Conservation (phyloP, 2,888 invertebrate species). For the Lepidochitona cinerea region DNA sequence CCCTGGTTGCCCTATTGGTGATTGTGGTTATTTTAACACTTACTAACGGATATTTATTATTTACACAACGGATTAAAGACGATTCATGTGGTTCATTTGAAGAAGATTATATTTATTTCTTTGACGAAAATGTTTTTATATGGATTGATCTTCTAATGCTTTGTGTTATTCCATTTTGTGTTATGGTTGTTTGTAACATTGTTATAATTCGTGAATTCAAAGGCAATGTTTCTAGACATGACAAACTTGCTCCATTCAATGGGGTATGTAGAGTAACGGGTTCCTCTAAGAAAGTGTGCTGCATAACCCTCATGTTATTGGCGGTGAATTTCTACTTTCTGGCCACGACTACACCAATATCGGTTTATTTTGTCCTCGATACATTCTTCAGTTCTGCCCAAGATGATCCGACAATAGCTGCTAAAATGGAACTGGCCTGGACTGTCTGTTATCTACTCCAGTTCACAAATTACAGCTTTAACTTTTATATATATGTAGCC, state of each 20-base stretch:
- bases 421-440: slow-evolving; percentile 32
- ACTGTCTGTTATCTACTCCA: slow-evolving; percentile 34
- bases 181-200: slow-evolving; percentile 38
- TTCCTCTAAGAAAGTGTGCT: background rate
- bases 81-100: slow-evolving; percentile 34
- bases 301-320: slow-evolving; percentile 42
- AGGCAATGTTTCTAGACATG: slow-evolving; percentile 10
- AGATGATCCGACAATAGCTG: background rate
- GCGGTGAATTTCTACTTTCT: slow-evolving; percentile 39
- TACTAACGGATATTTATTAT: slow-evolving; percentile 31
- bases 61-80: slow-evolving; percentile 43
- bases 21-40: slow-evolving; percentile 19
- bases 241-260: slow-evolving; percentile 1
- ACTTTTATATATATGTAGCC: slow-evolving; percentile 45
- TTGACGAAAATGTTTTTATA: slow-evolving; percentile 41
- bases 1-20: slow-evolving; percentile 18
- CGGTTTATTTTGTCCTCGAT: slow-evolving; percentile 41
- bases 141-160: slow-evolving; percentile 38
- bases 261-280: slow-evolving; percentile 20
- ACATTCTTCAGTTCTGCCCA: slow-evolving; percentile 29
- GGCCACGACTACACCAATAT: slow-evolving; percentile 37
- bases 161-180: slow-evolving; percentile 32
- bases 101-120: slow-evolving; percentile 16
- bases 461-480: slow-evolving; percentile 40
- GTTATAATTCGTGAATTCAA: slow-evolving; percentile 20